Evolutionary conservation across 2,888 invertebrate species (phyloP), one percentile per base, ranked within the genome.

Genomic region (Apocheima hispidaria): DNA sequence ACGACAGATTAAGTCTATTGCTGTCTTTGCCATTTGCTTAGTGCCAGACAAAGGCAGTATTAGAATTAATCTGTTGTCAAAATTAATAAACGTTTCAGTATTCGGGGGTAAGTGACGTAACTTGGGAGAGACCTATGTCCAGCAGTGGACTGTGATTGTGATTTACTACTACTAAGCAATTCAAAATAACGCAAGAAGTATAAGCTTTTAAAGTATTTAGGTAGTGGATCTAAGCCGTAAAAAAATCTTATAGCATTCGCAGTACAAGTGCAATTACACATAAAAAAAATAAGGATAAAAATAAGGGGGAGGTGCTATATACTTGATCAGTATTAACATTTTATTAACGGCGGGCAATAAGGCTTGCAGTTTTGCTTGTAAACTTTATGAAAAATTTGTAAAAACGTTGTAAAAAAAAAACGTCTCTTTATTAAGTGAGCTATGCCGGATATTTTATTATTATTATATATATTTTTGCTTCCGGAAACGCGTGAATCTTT

Each of bases 351-450:
- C 81, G 83, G 81, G 82, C 69, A 74, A 72, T 63, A 69, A 69
- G 69, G 86, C 83, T 86, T n/a, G n/a, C n/a, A n/a, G n/a, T n/a
- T 84, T 66, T 70, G 86, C 88, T 84, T 86, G 33, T 69, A 69
- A 72, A 56, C 71, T 70, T 61, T 30, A 46, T 7, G 33, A 77
- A 74, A 70, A 40, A 40, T 20, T 73, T 66, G 61, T 66, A 70
- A 74, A 75, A 76, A 74, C 69, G 65, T 66, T 60, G 53, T 61
- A 63, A 71, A 72, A 74, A 78, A 78, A 78, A 66, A 77, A 72
- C 88, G 91, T 91, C 91, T 91, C 91, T 88, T 80, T 82, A 78
- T 79, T 83, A 83, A 86, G 72, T 77, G 89, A 85, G 85, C 90
- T 90, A 91, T 79, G 91, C 89, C 90, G 92, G 92, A 87, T 87